Percentiles rank a stretch among this genome's conserved stretches.
Evolutionary conservation across 2,888 invertebrate genomes (phyloP).

Genomic region (Limenitis camilla): DNA sequence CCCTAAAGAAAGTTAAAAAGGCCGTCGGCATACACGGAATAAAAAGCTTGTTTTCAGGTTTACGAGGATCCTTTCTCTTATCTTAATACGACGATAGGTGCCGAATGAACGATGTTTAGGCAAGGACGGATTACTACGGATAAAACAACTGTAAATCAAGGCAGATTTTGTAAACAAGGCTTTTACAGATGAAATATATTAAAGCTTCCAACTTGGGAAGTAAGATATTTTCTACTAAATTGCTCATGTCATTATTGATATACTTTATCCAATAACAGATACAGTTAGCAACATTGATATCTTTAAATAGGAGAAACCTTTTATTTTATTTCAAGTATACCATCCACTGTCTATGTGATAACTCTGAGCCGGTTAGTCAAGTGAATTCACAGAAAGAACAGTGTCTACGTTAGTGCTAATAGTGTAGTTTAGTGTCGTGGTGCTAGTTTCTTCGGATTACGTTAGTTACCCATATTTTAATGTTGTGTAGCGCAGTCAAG

Average conservation of each 20-base stretch:
- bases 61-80: constrained; percentile 60
- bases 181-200: constrained; percentile 21
- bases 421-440: no score
- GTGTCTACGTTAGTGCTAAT: no score
- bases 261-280: no score
- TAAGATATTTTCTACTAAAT: background rate
- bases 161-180: constrained; percentile 29
- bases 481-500: no score
- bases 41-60: constrained; percentile 58
- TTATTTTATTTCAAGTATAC: no score
- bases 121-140: constrained; percentile 35
- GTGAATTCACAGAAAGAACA: no score
- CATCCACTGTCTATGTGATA: no score
- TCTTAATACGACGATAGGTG: constrained; percentile 57
- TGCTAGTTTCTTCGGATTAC: no score
- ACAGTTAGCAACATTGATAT: no score
- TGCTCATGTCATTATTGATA: background rate
- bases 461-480: no score
- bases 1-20: constrained; percentile 35
- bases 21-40: constrained; percentile 40
- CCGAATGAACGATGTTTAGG: constrained; percentile 52
- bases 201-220: constrained; percentile 11
- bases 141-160: constrained; percentile 32
- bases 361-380: no score
- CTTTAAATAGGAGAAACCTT: no score